A percentile compares a stretch with the other conserved stretches of the same genome.
These are phyloP conservation scores for Phoxinus phoxinus DNA, from an alignment of 2,113 vertebrate genomes.

Conservation along the genomic window DNA sequence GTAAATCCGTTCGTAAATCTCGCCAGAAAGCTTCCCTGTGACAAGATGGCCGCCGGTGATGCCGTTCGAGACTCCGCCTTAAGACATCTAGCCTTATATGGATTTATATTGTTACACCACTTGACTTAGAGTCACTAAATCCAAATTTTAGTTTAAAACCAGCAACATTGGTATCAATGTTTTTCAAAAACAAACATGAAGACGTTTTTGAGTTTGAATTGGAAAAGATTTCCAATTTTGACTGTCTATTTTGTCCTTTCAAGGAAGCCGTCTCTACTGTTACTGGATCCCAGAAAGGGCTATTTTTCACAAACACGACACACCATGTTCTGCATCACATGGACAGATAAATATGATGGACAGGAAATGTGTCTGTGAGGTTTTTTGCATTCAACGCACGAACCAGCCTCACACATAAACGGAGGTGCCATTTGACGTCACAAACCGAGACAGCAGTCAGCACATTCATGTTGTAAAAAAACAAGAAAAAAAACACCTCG, in stretches of 20 bases:
- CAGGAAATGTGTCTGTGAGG: conserved; percentile 3
- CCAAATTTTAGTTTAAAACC: not conserved
- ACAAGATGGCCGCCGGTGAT: too few relatives aligned
- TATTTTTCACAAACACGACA: conserved; percentile 9
- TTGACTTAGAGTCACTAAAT: not conserved
- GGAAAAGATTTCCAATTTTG: not conserved
- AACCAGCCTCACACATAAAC: not conserved
- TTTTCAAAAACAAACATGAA: not conserved
- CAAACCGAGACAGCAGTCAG: conserved; percentile 41
- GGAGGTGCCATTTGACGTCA: conserved; percentile 29
- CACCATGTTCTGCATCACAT: not conserved
- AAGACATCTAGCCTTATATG: too few relatives aligned
- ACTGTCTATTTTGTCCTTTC: not conserved
- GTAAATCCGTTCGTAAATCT: too few relatives aligned
- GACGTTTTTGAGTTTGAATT: not conserved
- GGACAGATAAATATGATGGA: not conserved
- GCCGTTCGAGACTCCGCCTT: too few relatives aligned
- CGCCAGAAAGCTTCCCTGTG: too few relatives aligned
- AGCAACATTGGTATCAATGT: not conserved
- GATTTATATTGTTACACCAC: too few relatives aligned
- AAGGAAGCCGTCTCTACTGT: not conserved
- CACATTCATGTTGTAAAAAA: conserved; percentile 34
- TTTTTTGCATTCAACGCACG: not conserved
- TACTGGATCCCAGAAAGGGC: not conserved
- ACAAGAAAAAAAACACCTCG: not conserved